phyloP scores from a whole-genome alignment of 2,113 vertebrate genomes.

The Dascyllus trimaculatus region DNA sequence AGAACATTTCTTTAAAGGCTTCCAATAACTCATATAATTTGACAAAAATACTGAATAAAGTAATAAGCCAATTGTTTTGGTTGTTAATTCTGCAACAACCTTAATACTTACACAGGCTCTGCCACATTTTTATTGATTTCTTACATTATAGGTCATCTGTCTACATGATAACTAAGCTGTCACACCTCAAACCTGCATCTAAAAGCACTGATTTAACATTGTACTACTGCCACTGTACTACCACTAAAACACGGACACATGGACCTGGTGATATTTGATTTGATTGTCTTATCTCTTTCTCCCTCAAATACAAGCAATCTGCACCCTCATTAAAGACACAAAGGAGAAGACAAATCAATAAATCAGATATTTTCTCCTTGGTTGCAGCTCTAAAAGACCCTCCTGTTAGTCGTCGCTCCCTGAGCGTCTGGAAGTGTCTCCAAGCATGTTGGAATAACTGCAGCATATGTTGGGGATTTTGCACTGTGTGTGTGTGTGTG shows the following conservation, averaged over 20 bases:
- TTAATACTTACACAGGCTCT: too few species aligned
- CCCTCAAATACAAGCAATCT: neutral
- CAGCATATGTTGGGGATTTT: constrained; percentile 73
- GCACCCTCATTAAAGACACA: constrained; percentile 16
- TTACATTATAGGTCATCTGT: too few species aligned
- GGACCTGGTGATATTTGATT: constrained; percentile 1
- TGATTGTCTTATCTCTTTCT: constrained; percentile 6
- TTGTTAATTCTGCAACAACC: too few species aligned
- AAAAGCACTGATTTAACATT: neutral
- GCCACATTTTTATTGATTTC: too few species aligned
- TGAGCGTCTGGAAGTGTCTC: constrained; percentile 50
- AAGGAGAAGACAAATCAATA: constrained; percentile 56
- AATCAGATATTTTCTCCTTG: constrained; percentile 51
- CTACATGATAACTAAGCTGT: too few species aligned
- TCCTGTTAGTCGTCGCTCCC: constrained; percentile 49
- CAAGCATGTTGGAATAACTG: constrained; percentile 59
- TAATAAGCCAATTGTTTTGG: too few species aligned
- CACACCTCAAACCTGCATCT: neutral
- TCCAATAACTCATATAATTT: too few species aligned
- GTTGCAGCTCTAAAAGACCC: constrained; percentile 42
- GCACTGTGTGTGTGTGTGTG: constrained; percentile 16
- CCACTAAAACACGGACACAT: neutral
- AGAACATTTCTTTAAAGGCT: too few species aligned
- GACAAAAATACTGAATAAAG: too few species aligned
- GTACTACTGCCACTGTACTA: neutral